Evolutionary conservation across 2,113 vertebrate species (phyloP), one percentile per base, ranked within the genome.

Genomic region (Pao palembangensis): DNA sequence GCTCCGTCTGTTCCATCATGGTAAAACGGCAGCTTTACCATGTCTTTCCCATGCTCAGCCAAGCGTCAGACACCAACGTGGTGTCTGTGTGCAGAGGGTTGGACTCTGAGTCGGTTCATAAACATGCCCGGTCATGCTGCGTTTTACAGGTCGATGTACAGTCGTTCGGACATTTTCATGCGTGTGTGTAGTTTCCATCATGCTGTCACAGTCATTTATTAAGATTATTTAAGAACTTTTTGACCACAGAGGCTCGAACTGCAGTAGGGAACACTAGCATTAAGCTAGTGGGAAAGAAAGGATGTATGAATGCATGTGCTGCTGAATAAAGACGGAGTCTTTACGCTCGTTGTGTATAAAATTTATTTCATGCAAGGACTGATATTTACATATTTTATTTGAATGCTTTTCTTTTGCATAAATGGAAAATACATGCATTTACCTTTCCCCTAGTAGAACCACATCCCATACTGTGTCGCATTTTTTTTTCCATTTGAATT

Each of bases 341-440:
- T 86, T 88, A 87, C 67, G 51, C 84, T 85, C 73, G 53, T 91
- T 91, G 88, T 86, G 78, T 95, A 97, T 89, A 98, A 97, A 95
- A 98, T 98, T 96, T 97, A 98, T 98, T 98, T 96, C 96, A 98
- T 98, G 96, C 95, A 97, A 87, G 90, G 92, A 91, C 82, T 93
- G 88, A 85, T 93, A 88, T 90, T 85, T 90, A 90, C 86, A 88
- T 85, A 60, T 88, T 84, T 87, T 84, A 80, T 87, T 89, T 83
- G 73, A 87, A 90, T 90, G 87, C 75, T 83, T 88, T 86, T 88
- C 69, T 94, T 78, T 95, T 98, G 95, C 95, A 98, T 98, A 98
- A 96, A 87, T 87, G 82, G 79, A 89, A 94, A 96, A 89, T 94
- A 94, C 96, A 98, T 98, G 95, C 95, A 95, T 93, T 94, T 92